A percentile compares a stretch with the other conserved stretches of the same genome.
Evolutionary conservation across 37 sponge, comb jelly and placozoan genomes (phyloP).

Genomic region (Axinella damicornis): DNA sequence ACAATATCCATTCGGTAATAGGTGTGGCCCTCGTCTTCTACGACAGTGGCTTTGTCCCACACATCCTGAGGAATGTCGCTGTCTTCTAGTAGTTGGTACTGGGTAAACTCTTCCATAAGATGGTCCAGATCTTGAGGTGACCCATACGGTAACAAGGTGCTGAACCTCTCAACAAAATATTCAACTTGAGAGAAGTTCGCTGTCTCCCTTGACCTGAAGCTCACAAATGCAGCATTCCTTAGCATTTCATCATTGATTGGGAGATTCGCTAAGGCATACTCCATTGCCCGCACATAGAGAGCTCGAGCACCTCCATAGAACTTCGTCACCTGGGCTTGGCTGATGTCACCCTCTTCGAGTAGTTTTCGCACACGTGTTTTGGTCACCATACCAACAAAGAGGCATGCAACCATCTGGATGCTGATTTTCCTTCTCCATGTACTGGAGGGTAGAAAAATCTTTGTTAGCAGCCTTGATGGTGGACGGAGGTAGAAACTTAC

Average conservation of each 20-base stretch:
- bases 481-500: slow-evolving; percentile 32
- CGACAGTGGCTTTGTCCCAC: slow-evolving; percentile 16
- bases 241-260: slow-evolving; percentile 65
- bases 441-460: slow-evolving; percentile 1
- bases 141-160: neutral
- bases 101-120: slow-evolving; percentile 42
- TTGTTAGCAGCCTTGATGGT: slow-evolving; percentile 3
- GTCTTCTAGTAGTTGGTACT: slow-evolving; percentile 42
- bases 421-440: slow-evolving; percentile 29
- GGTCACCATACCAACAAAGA: slow-evolving; percentile 39
- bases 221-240: slow-evolving; percentile 49
- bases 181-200: slow-evolving; percentile 28
- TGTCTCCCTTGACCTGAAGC: slow-evolving; percentile 35
- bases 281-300: slow-evolving; percentile 36
- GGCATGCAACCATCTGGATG: slow-evolving; percentile 8
- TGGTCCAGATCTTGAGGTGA: neutral
- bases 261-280: slow-evolving; percentile 20
- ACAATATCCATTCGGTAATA: slow-evolving; percentile 23
- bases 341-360: slow-evolving; percentile 35
- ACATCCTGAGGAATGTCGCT: slow-evolving; percentile 43
- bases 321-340: neutral
- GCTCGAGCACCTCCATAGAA: slow-evolving; percentile 54
- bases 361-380: slow-evolving; percentile 12
- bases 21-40: neutral
- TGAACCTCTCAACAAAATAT: slow-evolving; percentile 29